Evolutionary conservation across 2,888 invertebrate species (phyloP).

Genomic region (Drosophila testacea): DNA sequence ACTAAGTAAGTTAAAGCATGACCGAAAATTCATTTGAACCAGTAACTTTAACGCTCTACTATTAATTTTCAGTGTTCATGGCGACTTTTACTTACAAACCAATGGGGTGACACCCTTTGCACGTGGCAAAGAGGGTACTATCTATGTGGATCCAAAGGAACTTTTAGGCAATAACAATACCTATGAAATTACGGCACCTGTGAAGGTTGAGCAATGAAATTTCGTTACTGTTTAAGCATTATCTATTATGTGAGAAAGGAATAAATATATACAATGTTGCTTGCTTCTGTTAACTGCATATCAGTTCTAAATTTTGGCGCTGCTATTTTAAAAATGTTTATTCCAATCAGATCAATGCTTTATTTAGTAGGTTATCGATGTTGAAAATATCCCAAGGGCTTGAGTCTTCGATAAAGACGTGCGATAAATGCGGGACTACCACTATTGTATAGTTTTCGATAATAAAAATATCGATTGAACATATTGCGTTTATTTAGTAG

Average conservation of each 20-base stretch:
- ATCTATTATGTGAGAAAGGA: constrained; percentile 9
- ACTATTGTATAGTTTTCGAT: not conserved
- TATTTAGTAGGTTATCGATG: not conserved
- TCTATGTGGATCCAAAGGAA: constrained; percentile 77
- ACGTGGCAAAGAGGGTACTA: constrained; percentile 77
- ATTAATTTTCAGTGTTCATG: constrained; percentile 70
- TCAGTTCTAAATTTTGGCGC: not conserved
- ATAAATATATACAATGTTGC: constrained; percentile 24
- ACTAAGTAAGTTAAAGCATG: constrained; percentile 64
- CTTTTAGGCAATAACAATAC: constrained; percentile 64
- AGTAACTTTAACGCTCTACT: not conserved
- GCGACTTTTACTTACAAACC: constrained; percentile 84
- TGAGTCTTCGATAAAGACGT: not conserved
- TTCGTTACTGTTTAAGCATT: constrained; percentile 8
- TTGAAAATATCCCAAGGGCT: not conserved
- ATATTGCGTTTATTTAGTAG: constrained; percentile 28
- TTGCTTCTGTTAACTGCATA: constrained; percentile 25
- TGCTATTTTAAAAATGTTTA: not conserved
- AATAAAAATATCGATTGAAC: constrained; percentile 2
- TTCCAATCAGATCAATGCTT: not conserved
- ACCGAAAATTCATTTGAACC: not conserved
- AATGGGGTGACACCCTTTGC: constrained; percentile 83
- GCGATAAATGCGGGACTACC: not conserved
- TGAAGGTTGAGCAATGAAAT: constrained; percentile 34
- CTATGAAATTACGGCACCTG: constrained; percentile 38